A percentile compares a stretch with the other conserved stretches of the same genome.
Evolutionary conservation across 2,113 vertebrate species (phyloP).

Genomic region (Ondatra zibethicus): DNA sequence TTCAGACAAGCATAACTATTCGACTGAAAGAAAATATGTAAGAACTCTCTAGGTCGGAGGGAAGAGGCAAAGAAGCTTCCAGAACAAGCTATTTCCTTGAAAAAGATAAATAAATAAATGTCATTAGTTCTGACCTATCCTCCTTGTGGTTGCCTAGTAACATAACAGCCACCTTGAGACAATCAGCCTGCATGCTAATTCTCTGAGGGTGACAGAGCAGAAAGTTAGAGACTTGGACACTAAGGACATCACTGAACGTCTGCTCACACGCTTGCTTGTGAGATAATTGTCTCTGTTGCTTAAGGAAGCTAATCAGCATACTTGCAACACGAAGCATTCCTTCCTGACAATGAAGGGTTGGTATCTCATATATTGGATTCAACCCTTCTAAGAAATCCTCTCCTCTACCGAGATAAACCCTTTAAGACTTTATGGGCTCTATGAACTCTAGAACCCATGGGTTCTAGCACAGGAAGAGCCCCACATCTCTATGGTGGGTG

Average conservation of each 20-base stretch:
- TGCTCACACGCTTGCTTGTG: not conserved
- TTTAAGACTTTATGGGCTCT: not conserved
- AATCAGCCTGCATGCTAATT: not conserved
- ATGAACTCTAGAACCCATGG: not conserved
- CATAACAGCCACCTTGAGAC: not conserved
- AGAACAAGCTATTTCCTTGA: not conserved
- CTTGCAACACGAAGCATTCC: slow-evolving; percentile 30
- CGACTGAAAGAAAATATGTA: not conserved
- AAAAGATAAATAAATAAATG: not conserved
- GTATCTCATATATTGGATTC: not conserved
- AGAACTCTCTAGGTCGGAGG: not conserved
- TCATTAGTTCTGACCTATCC: not conserved
- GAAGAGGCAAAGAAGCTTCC: not conserved
- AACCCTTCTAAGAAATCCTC: slow-evolving; percentile 44
- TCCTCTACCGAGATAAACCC: not conserved
- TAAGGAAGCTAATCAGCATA: slow-evolving; percentile 20
- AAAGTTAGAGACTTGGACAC: not conserved
- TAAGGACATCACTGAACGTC: not conserved
- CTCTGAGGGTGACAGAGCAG: not conserved
- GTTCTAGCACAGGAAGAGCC: not conserved
- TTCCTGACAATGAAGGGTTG: slow-evolving; percentile 33
- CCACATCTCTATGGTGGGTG: not conserved
- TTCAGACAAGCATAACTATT: not conserved
- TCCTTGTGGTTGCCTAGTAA: slow-evolving; percentile 1
- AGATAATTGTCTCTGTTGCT: slow-evolving; percentile 54